Base-by-base conservation (phyloP, 53 echinoderm and acorn worm species). In the Stichopus horrens region DNA sequence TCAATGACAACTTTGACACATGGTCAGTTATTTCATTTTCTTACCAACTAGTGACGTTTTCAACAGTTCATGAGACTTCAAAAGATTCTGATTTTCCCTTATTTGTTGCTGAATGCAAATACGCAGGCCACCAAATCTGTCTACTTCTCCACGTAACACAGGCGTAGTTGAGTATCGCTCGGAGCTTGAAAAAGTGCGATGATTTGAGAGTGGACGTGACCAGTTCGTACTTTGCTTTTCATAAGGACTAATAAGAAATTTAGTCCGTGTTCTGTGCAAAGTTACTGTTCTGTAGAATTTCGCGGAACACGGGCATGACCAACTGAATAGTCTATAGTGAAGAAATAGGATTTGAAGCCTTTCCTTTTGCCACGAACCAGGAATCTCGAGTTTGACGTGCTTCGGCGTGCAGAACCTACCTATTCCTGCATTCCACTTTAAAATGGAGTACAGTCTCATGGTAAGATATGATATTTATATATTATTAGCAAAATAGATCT, bases 1-100 rank as follows among this genome's bases (percentile, higher is more conserved):
- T 37, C 37, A 37, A 37, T 37, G 37, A 37, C 37, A 37, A 37
- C 37, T 37, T 37, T 37, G 37, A 37, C 37, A 37, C 37, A 37
- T 37, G 37, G 37, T 37, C 37, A 37, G 37, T 2, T 37, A 37
- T 5, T 63, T 63, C 63, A 21, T 71, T 20, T 2, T 5, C 71
- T 85, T 85, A 85, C 85, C 23, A 5, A 85, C 10, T 10, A 85
- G 67, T 85, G 85, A 66, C 6, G 9, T 65, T 53, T 85, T 85
- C 68, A 85, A 67, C 9, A 51, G 13, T 23, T 21, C 66, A 2
- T 63, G 9, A 8, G 85, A 59, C 23, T 10, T 81, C 9, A 16
- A 58, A 19, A 21, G 57, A 58, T 19, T 10, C 23, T 23, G 22
- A 23, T n/a, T 18, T 8, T 21, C 58, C 21, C 63, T 58, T 0